These are phyloP conservation scores for Trisateles emortualis DNA, from an alignment of 2,888 invertebrate species.

Conservation along the genomic window DNA sequence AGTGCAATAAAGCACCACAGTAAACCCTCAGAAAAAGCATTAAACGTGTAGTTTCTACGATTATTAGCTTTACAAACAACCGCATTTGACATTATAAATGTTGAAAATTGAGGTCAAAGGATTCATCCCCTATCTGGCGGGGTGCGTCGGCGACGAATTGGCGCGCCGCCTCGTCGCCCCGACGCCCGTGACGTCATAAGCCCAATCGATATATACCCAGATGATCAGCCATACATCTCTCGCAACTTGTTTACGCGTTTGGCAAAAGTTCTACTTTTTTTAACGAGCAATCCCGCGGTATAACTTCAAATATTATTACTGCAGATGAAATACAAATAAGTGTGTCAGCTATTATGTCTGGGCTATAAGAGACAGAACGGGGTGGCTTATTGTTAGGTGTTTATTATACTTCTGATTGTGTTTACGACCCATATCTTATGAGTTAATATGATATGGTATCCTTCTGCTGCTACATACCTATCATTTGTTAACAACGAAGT, in stretches of 20 bases:
- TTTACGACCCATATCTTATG: background rate
- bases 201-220: conserved; percentile 67
- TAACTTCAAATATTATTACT: conserved; percentile 10
- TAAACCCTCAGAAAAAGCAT: background rate
- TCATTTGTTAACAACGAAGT: no score
- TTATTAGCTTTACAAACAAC: conserved; percentile 34
- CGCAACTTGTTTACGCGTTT: conserved; percentile 33
- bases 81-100: conserved; percentile 35
- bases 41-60: conserved; percentile 1
- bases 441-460: background rate
- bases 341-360: conserved; percentile 5
- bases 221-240: conserved; percentile 57
- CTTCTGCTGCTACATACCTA: no score
- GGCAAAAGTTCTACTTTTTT: conserved; percentile 41
- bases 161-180: conserved; percentile 73
- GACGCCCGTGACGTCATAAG: conserved; percentile 76
- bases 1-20: background rate
- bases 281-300: background rate
- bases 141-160: conserved; percentile 73
- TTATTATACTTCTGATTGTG: background rate
- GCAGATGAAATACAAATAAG: conserved; percentile 15
- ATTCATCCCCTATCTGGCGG: conserved; percentile 63
- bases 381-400: background rate
- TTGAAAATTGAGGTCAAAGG: conserved; percentile 64
- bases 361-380: background rate